phyloP scores from a whole-genome alignment of 1,140 invertebrate species.

The Lasioglossum albipes region DNA sequence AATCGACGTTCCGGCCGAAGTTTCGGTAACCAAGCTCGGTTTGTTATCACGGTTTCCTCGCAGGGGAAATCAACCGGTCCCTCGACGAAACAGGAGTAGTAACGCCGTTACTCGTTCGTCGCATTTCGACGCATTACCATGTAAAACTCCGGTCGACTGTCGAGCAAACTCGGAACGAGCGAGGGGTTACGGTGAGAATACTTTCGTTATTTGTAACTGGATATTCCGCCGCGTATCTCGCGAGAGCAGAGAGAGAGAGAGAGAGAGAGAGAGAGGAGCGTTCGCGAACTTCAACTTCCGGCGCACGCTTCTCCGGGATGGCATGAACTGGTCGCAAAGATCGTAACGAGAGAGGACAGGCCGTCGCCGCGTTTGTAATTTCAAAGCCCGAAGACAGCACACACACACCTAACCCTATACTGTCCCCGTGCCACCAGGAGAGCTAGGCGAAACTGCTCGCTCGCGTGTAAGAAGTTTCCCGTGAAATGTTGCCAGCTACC shows the following conservation, averaged over 20 bases:
- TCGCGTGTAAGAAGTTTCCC: slow-evolving; percentile 58
- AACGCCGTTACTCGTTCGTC: background rate
- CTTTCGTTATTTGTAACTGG: slow-evolving; percentile 46
- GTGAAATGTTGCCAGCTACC: slow-evolving; percentile 49
- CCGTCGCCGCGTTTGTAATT: slow-evolving; percentile 61
- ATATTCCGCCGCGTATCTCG: background rate
- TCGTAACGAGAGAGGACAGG: slow-evolving; percentile 59
- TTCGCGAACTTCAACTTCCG: slow-evolving; percentile 41
- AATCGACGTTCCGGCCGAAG: no score
- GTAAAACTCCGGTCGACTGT: slow-evolving; percentile 6
- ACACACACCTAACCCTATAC: background rate
- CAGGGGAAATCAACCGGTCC: slow-evolving; percentile 15
- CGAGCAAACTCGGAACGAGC: background rate
- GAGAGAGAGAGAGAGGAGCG: no score
- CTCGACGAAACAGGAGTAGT: background rate
- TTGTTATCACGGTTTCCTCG: background rate
- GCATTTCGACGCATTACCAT: slow-evolving; percentile 19
- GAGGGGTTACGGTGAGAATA: slow-evolving; percentile 1
- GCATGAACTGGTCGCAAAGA: slow-evolving; percentile 45
- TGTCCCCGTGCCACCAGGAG: background rate
- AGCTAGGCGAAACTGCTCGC: slow-evolving; percentile 41
- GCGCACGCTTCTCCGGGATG: background rate
- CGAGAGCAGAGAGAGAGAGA: background rate
- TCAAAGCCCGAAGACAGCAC: slow-evolving; percentile 50
- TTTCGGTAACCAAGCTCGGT: no score